phyloP scores from a whole-genome alignment of 2,797 vertebrate genomes.

The Microtus californicus region DNA sequence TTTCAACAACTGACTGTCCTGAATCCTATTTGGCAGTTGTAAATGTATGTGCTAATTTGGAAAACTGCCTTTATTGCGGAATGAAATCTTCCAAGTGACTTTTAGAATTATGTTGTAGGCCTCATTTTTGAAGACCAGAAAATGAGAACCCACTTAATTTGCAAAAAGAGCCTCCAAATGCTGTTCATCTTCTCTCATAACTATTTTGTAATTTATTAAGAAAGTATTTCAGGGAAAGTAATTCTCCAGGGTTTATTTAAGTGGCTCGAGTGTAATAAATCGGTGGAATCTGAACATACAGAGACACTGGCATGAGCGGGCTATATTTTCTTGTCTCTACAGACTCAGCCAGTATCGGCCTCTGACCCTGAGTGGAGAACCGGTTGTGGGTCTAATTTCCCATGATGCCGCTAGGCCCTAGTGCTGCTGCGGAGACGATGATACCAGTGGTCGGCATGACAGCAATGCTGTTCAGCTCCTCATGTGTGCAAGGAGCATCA shows the following conservation, averaged over 20 bases:
- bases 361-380: background rate
- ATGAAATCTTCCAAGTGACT: constrained; percentile 70
- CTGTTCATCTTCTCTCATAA: constrained; percentile 57
- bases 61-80: constrained; percentile 61
- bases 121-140: constrained; percentile 54
- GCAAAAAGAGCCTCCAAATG: constrained; percentile 26
- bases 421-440: too few relatives aligned
- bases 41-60: constrained; percentile 75
- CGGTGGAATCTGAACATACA: background rate
- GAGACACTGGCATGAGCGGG: background rate
- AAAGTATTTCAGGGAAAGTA: constrained; percentile 63
- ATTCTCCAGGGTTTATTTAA: constrained; percentile 60
- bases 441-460: background rate
- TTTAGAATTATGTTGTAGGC: constrained; percentile 44
- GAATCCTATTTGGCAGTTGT: constrained; percentile 73
- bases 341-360: background rate
- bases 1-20: constrained; percentile 71
- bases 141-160: constrained; percentile 46
- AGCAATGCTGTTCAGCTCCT: background rate
- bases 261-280: constrained; percentile 36
- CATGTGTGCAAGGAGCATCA: background rate
- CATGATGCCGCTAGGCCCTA: background rate
- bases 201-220: constrained; percentile 62
- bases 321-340: background rate
- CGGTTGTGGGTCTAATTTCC: background rate